Conservation (phyloP, 2,113 vertebrate genomes). For the Chaenogobius annularis region DNA sequence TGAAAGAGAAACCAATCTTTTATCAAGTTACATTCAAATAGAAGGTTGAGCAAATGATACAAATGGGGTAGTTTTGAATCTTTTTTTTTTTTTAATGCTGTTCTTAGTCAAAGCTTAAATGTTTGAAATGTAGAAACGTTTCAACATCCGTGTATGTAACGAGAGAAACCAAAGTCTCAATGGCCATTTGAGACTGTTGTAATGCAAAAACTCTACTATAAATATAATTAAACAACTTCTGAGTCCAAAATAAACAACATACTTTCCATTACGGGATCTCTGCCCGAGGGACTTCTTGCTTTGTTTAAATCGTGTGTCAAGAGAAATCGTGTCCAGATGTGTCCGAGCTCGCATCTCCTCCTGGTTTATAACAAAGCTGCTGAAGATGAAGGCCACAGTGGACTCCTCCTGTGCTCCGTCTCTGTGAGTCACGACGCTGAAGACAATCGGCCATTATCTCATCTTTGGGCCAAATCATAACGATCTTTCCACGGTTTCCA, state of each 20-base stretch:
- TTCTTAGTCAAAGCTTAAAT: too few relatives aligned
- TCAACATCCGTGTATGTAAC: too few relatives aligned
- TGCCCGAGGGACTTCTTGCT: background rate
- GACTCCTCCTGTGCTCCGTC: constrained; percentile 11
- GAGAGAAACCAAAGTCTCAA: too few relatives aligned
- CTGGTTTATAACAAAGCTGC: constrained; percentile 14
- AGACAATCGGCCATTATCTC: constrained; percentile 40
- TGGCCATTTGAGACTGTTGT: too few relatives aligned
- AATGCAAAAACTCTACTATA: too few relatives aligned
- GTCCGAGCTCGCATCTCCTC: background rate
- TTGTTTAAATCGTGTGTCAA: background rate
- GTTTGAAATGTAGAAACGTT: too few relatives aligned
- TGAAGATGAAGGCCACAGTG: background rate
- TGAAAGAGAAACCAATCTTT: too few relatives aligned
- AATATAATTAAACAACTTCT: background rate
- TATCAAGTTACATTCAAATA: too few relatives aligned
- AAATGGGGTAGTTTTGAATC: too few relatives aligned
- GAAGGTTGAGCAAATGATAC: too few relatives aligned
- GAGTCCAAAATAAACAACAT: background rate
- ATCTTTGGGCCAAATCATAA: constrained; percentile 52
- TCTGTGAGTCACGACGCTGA: constrained; percentile 39
- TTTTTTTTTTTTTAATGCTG: too few relatives aligned
- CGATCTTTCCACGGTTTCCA: constrained; percentile 54
- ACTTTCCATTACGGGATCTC: background rate
- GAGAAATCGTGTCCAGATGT: background rate